Percentiles rank a stretch among this genome's conserved stretches.
Evolutionary conservation across 2,888 invertebrate genomes (phyloP).

Genomic region (Melipona bicolor): DNA sequence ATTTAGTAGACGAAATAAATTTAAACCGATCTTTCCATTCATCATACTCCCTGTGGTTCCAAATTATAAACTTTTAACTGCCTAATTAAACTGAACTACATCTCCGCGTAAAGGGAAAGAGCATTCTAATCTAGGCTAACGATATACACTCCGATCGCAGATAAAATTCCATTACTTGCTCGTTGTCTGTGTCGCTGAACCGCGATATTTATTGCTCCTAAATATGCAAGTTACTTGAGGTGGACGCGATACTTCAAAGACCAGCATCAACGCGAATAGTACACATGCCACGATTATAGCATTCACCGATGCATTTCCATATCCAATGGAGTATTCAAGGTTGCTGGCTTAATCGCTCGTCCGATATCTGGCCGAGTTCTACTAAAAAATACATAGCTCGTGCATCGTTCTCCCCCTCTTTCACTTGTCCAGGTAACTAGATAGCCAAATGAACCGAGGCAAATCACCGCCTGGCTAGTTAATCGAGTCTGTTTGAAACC

Average conservation of each 20-base stretch:
- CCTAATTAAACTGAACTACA: not conserved
- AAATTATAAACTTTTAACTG: not conserved
- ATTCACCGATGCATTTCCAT: conserved; percentile 34
- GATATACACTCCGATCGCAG: not conserved
- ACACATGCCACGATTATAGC: conserved; percentile 27
- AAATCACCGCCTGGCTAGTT: conserved; percentile 55
- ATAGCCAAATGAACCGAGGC: conserved; percentile 60
- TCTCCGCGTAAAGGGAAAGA: not conserved
- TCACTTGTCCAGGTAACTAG: conserved; percentile 47
- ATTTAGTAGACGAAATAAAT: too few species aligned
- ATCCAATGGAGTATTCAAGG: conserved; percentile 28
- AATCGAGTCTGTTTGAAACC: conserved; percentile 64
- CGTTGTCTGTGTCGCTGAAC: not conserved
- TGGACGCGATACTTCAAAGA: conserved; percentile 9
- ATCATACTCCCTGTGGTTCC: not conserved
- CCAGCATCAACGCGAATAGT: conserved; percentile 1
- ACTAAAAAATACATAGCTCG: conserved; percentile 37
- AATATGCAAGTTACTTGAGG: not conserved
- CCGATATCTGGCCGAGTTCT: conserved; percentile 26
- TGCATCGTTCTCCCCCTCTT: conserved; percentile 28
- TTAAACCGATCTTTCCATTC: too few species aligned
- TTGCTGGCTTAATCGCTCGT: conserved; percentile 20
- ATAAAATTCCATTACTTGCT: conserved; percentile 6
- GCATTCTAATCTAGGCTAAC: not conserved
- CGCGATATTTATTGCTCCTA: not conserved